Conservation (phyloP, 2,797 vertebrate species). For the Lateolabrax maculatus region DNA sequence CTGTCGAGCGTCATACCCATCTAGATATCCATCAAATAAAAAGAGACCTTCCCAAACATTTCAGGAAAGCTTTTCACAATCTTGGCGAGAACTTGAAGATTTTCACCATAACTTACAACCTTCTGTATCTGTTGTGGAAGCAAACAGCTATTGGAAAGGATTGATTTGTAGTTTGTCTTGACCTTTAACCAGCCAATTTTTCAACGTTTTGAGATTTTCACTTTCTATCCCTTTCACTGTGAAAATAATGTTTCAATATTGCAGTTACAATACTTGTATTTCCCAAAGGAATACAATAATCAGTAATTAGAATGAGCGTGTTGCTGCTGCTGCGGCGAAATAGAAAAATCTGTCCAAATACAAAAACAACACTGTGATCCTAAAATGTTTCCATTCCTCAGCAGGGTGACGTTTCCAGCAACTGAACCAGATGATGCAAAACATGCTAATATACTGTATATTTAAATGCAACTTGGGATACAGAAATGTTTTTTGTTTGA, state of each 20-base stretch:
- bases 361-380: not conserved
- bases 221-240: not conserved
- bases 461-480: slow-evolving; percentile 4
- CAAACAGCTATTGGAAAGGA: not conserved
- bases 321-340: not conserved
- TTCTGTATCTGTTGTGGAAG: not conserved
- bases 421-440: not conserved
- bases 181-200: slow-evolving; percentile 9
- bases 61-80: slow-evolving; percentile 18
- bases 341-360: not conserved
- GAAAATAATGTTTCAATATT: not conserved
- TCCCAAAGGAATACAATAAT: not conserved
- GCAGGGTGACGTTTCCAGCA: not conserved
- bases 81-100: not conserved
- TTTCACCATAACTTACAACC: not conserved
- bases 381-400: not conserved
- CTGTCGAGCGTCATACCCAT: slow-evolving; percentile 18
- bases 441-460: not conserved
- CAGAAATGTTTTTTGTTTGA: slow-evolving; percentile 12
- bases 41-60: slow-evolving; percentile 7
- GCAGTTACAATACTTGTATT: not conserved
- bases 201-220: not conserved
- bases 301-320: not conserved
- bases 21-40: slow-evolving; percentile 32
- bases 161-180: not conserved